Evolutionary conservation across 2,113 vertebrate genomes (phyloP), one percentile per base, ranked within the genome.

Genomic region (Cryptomyrus ogoouensis): DNA sequence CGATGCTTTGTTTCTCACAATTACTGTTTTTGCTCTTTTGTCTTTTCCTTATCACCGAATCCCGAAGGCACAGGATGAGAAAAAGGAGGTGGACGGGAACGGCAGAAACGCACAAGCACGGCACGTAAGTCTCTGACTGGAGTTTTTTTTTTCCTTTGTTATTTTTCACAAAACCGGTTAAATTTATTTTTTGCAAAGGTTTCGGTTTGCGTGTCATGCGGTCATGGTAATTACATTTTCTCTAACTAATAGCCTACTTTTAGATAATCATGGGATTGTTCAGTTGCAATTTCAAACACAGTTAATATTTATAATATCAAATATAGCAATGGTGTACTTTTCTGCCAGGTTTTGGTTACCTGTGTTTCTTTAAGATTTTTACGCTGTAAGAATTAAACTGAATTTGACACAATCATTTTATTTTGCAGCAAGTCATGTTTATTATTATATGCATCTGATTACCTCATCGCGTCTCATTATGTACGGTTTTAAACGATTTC

Each of bases 11-110:
- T 95, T 94, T 96, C 89, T 92, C 93, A 90, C 97, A 96, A 92
- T 90, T 96, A 50, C 84, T 97, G 89, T 90, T 98, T 88, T 89
- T 98, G 7, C 93, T 97, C 31, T 93, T 97, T 19, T 98, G 97
- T 89, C 93, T 98, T 92, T 87, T 95, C 87, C 90, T 96, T 84
- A 94, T 96, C 2, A 96, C 92, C 90, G 97, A 97, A 84, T 96
- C 97, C 95, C 95, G 95, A 88, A 96, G 94, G 50, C 95, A 96
- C 93, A 92, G 94, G 92, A 96, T 93, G 88, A 95, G 96, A 90
- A 96, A 94, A 89, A 96, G 94, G 92, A 96, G 97, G 94, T 97
- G 97, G 97, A 95, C 95, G 0, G 96, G 94, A 52, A 94, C 96
- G 74, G 91, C 95, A 91, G 97, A 97, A 85, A 91, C 91, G 77